Evolutionary conservation across 2,113 vertebrate genomes (phyloP).

Genomic region (Proteles cristata): DNA sequence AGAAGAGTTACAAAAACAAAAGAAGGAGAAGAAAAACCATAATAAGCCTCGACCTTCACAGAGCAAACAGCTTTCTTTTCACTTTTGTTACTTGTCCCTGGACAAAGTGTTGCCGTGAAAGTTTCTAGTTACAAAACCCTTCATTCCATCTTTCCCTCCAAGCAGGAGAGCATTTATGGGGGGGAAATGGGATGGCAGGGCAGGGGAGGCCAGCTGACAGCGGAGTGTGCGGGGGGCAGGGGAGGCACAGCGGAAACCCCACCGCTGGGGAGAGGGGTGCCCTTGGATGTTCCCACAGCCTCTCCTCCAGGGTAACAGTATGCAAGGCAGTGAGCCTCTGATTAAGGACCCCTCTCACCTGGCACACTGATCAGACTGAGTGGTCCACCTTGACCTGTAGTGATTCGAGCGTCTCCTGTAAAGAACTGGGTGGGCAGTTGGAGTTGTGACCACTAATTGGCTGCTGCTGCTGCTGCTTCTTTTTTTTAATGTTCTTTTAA

Average conservation of each 20-base stretch:
- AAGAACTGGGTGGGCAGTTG: not conserved
- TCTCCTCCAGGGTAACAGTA: not conserved
- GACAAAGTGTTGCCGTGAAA: not conserved
- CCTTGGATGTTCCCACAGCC: not conserved
- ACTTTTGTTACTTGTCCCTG: not conserved
- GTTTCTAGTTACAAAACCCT: not conserved
- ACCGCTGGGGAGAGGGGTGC: rapidly evolving
- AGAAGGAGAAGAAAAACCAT: not conserved
- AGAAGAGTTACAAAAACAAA: not conserved
- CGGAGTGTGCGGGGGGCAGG: rapidly evolving
- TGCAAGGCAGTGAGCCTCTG: no score
- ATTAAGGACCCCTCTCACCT: not conserved
- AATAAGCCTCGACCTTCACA: not conserved
- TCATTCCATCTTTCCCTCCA: not conserved
- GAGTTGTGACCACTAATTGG: not conserved
- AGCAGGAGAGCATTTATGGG: not conserved
- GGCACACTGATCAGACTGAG: not conserved
- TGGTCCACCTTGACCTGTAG: rapidly evolving
- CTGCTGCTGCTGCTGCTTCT: no score
- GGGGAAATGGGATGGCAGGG: rapidly evolving
- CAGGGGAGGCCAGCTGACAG: not conserved
- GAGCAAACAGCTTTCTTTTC: not conserved
- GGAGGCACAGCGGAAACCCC: not conserved
- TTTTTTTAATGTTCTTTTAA: no score
- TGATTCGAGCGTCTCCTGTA: not conserved